Conservation (phyloP, 2,888 invertebrate species). For the Sarcophaga variegata region DNA sequence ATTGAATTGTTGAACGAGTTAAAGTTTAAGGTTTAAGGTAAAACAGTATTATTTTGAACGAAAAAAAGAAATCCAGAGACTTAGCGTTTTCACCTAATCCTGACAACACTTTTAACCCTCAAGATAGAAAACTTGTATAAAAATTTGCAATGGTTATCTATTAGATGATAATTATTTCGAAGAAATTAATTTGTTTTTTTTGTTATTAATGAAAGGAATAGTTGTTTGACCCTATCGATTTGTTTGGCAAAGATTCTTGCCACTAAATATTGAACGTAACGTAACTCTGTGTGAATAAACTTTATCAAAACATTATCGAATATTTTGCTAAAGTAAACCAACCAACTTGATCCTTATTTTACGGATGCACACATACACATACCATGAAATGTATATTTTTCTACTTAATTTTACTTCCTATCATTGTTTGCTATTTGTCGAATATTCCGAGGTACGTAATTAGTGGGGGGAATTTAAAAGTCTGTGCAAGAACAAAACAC, state of each 20-base stretch:
- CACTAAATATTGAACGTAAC: slow-evolving; percentile 15
- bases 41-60: slow-evolving; percentile 15
- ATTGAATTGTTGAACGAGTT: slow-evolving; percentile 47
- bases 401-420: neutral
- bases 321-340: slow-evolving; percentile 14
- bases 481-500: no score
- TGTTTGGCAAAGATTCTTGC: slow-evolving; percentile 3
- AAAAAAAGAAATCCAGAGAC: slow-evolving; percentile 39
- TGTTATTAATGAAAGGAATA: neutral
- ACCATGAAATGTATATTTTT: neutral
- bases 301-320: neutral
- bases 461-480: slow-evolving; percentile 43
- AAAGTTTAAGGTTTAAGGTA: slow-evolving; percentile 22
- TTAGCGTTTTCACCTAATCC: neutral
- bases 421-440: neutral
- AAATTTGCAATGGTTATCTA: slow-evolving; percentile 28
- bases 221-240: neutral
- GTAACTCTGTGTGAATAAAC: slow-evolving; percentile 15
- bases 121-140: neutral
- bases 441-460: slow-evolving; percentile 53
- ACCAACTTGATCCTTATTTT: slow-evolving; percentile 4
- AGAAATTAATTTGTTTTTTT: neutral
- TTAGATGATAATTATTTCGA: neutral
- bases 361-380: slow-evolving; percentile 10
- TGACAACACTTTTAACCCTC: neutral